Evolutionary conservation across 1,140 invertebrate genomes (phyloP), one percentile per base, ranked within the genome.

Genomic region (Caenorhabditis brenneri): DNA sequence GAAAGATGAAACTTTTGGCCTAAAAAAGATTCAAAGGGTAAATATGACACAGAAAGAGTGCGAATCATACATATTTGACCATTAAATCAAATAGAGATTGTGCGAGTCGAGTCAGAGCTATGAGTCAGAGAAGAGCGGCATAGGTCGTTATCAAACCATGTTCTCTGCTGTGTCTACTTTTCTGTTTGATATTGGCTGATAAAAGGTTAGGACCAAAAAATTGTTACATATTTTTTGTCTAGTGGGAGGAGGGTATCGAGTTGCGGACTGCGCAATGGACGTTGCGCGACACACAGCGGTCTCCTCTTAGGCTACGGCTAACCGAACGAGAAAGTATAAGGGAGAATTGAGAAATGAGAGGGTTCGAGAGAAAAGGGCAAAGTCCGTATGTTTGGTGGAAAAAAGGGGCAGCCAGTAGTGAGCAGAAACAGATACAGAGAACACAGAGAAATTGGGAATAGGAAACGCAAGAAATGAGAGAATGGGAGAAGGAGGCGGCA

Each of bases 361-460:
- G 24, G 15, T 74, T 31, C 36, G 10, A 74, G 65, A 42, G 65
- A 74, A 74, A 74, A 74, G 65, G 65, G 65, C 65, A 74, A 74
- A 74, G 65, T 74, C 65, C 65, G 65, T 74, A 24, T 74, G 33
- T 42, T 74, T 74, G 65, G 36, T 74, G 36, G 65, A 74, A 74
- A 74, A 42, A 74, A 74, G 36, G 65, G 65, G 36, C 36, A 74
- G 36, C 36, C 65, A 74, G 65, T 39, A 74, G 65, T 31, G 65
- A 74, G 65, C 65, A 74, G 33, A 74, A 74, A 74, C 65, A 74
- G 65, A 74, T 42, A 74, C 65, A 74, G 65, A 74, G 65, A 74
- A 74, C 65, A 74, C 36, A 74, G 65, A 74, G 65, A 65, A 65
- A 36, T 1, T 36, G 58, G 58, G 19, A 65, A 33, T 33, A 31